Evolutionary conservation across 2,888 invertebrate genomes (phyloP), one percentile per base, ranked within the genome.

Genomic region (Drosophila nigritarsus): DNA sequence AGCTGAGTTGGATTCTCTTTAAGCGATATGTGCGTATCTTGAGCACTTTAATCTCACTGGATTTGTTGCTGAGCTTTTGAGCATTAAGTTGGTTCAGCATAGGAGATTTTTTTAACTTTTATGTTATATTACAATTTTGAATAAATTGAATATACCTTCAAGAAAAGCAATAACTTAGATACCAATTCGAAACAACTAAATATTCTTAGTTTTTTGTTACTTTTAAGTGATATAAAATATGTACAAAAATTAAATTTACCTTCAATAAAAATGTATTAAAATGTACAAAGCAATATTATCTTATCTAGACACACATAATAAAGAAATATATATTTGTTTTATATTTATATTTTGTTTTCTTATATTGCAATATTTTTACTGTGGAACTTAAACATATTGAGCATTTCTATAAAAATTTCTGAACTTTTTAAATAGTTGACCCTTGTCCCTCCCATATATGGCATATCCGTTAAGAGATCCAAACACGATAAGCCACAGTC

Each of bases 401-500:
- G 34, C 9, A 34, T 49, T 6, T 18, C 27, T n/a, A 11, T 49
- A n/a, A 11, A 2, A n/a, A 27, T 5, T 5, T 11, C 1, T 5
- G 1, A 45, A 2, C 13, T 18, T 48, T 7, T 15, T 45, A 13
- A 24, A 5, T 15, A 48, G 8, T 13, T 51, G 8, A 3, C 9
- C 1, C 20, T 48, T 18, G 20, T 30, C n/a, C 2, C 13, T 7
- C 8, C 18, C 32, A 51, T 20, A 24, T 15, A 18, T 24, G 9
- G 20, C 24, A 11, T 13, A 13, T 34, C 9, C 40, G 32, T 13
- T 15, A 24, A 9, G 11, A 48, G 59, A 75, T 68, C 55, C 59
- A 68, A 68, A 75, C 75, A 75, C 68, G 50, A 38, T 63, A 74
- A 55, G 15, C 48, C 45, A 48, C 15, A 67, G 34, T 7, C n/a